These are phyloP conservation scores for Perizoma affinitatum DNA, from an alignment of 2,888 invertebrate species.

Conservation along the genomic window DNA sequence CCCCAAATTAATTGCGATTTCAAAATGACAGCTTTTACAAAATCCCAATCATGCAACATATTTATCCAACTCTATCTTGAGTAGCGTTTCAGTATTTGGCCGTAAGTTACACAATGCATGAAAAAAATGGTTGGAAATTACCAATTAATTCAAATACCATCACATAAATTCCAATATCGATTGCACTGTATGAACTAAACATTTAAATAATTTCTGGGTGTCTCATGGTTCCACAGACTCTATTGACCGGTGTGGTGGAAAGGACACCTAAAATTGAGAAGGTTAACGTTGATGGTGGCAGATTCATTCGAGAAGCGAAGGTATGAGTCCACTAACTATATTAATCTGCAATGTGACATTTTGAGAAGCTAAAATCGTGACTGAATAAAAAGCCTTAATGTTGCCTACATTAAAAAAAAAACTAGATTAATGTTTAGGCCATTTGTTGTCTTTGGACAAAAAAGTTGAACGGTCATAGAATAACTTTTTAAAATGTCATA, in stretches of 20 bases:
- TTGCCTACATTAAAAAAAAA: no score
- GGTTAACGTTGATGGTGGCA: constrained; percentile 97
- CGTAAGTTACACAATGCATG: not conserved
- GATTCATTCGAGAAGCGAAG: constrained; percentile 98
- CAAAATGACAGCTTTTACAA: no score
- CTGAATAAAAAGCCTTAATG: constrained; percentile 1
- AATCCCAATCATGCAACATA: no score
- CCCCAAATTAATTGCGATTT: no score
- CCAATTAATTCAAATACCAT: not conserved
- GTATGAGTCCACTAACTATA: constrained; percentile 83
- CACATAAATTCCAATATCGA: constrained; percentile 6
- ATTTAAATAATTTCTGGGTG: constrained; percentile 52
- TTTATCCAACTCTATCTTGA: no score
- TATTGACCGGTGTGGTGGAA: constrained; percentile 96
- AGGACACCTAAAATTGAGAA: constrained; percentile 97
- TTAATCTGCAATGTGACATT: constrained; percentile 47
- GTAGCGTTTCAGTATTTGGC: no score
- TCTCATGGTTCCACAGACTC: constrained; percentile 87
- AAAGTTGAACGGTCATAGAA: constrained; percentile 5
- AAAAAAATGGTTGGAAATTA: not conserved
- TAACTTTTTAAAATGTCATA: constrained; percentile 27
- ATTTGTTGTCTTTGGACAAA: not conserved
- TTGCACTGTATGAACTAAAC: constrained; percentile 15
- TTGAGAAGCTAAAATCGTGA: constrained; percentile 39
- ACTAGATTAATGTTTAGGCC: constrained; percentile 4